These are phyloP conservation scores for Lycocerus yunnanus DNA, from an alignment of 2,888 invertebrate species.

Conservation along the genomic window DNA sequence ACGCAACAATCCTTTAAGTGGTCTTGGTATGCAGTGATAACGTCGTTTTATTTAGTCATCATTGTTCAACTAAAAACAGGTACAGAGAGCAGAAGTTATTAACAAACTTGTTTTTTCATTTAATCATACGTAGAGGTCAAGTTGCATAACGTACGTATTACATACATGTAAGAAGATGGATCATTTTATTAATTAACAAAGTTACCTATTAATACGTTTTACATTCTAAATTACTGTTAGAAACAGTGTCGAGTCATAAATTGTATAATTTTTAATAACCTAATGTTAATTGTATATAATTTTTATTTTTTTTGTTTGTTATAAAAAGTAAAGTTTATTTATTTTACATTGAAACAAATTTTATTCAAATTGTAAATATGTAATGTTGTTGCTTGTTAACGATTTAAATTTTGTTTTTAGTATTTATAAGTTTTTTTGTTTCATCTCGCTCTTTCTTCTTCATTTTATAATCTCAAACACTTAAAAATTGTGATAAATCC, in stretches of 20 bases:
- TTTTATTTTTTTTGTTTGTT: conserved; percentile 18
- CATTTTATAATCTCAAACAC: not conserved
- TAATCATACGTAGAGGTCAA: not conserved
- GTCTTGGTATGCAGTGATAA: conserved; percentile 69
- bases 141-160: not conserved
- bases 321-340: conserved; percentile 1
- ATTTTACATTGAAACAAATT: not conserved
- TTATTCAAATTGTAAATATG: not conserved
- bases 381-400: not conserved
- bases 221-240: conserved; percentile 28
- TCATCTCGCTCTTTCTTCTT: not conserved
- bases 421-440: not conserved
- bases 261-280: conserved; percentile 8
- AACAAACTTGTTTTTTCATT: not conserved
- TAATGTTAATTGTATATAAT: conserved; percentile 11
- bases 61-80: conserved; percentile 31
- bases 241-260: conserved; percentile 19
- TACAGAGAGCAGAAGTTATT: conserved; percentile 42
- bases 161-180: not conserved
- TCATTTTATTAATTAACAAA: not conserved
- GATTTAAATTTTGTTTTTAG: not conserved
- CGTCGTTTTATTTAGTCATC: conserved; percentile 27
- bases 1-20: conserved; percentile 80
- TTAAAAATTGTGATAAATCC: conserved; percentile 26
- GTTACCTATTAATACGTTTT: conserved; percentile 15